Conservation (phyloP, 1,140 invertebrate species). For the Zaprionus vittiger region DNA sequence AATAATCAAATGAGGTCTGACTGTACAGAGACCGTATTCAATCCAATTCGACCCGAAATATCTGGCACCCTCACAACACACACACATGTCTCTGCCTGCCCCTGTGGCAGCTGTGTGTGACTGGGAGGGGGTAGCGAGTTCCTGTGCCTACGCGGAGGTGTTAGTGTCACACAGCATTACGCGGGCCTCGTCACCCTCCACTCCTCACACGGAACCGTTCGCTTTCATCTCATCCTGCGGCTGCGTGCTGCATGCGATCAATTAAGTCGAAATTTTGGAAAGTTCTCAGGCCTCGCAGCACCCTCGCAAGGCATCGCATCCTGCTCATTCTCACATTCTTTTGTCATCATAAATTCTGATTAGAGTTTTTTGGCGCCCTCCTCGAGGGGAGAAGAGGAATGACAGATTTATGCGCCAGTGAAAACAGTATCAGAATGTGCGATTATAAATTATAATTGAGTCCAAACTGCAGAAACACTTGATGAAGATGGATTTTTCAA, state of each 20-base stretch:
- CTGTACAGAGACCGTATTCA: constrained; percentile 54
- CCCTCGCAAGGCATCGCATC: constrained; percentile 34
- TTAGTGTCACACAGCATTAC: background rate
- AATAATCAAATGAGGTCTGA: constrained; percentile 54
- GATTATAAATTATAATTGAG: constrained; percentile 48
- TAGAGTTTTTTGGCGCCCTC: constrained; percentile 48
- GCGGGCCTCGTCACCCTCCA: constrained; percentile 22
- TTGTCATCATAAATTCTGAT: constrained; percentile 70
- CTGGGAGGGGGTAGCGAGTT: constrained; percentile 19
- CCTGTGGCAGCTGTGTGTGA: constrained; percentile 10
- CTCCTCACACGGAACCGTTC: constrained; percentile 30
- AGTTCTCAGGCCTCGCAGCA: constrained; percentile 42
- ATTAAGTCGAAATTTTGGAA: constrained; percentile 58
- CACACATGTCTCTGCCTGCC: background rate
- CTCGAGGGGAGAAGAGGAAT: background rate
- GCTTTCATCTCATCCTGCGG: constrained; percentile 19
- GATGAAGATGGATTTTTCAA: constrained; percentile 74
- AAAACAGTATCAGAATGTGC: background rate
- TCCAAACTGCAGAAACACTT: constrained; percentile 16
- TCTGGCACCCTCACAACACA: constrained; percentile 52
- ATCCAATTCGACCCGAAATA: constrained; percentile 42
- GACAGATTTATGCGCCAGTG: background rate
- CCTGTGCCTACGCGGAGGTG: constrained; percentile 43
- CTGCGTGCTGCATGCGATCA: constrained; percentile 54
- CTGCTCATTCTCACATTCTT: constrained; percentile 28